Conservation (phyloP, 2,888 invertebrate genomes). For the Philonicus albiceps region DNA sequence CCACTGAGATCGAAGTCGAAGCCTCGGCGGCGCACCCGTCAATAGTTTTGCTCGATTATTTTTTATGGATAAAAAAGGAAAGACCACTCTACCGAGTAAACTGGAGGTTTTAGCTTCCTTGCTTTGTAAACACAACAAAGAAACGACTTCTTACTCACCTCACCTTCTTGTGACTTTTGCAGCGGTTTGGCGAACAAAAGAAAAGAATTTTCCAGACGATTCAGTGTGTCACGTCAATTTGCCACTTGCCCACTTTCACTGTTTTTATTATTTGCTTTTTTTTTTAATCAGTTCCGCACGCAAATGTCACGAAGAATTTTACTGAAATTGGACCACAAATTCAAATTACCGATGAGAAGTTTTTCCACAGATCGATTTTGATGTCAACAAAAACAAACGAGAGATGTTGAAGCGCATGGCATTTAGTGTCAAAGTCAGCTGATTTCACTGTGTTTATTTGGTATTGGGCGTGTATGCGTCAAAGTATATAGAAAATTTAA, state of each 20-base stretch:
- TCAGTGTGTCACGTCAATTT: background rate
- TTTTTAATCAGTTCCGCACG: background rate
- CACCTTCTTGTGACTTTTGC: background rate
- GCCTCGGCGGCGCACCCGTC: background rate
- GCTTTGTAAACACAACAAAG: background rate
- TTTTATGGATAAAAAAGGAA: background rate
- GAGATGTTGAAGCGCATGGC: background rate
- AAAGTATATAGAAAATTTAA: background rate
- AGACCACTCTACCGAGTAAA: background rate
- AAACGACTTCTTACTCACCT: background rate
- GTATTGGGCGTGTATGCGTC: background rate
- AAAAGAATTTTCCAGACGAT: background rate
- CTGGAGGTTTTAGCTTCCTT: background rate
- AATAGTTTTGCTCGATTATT: background rate
- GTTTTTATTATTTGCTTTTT: too few relatives aligned
- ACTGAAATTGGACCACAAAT: background rate
- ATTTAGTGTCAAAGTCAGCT: background rate
- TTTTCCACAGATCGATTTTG: background rate
- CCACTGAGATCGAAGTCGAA: background rate
- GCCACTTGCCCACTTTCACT: background rate
- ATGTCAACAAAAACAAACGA: conserved; percentile 14
- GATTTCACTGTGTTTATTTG: background rate
- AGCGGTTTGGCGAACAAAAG: background rate
- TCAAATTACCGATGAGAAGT: background rate
- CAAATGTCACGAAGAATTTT: background rate